A percentile compares a stretch with the other conserved stretches of the same genome.
phyloP scores from a whole-genome alignment of 2,113 vertebrate genomes.

The Gymnobelideus leadbeateri region DNA sequence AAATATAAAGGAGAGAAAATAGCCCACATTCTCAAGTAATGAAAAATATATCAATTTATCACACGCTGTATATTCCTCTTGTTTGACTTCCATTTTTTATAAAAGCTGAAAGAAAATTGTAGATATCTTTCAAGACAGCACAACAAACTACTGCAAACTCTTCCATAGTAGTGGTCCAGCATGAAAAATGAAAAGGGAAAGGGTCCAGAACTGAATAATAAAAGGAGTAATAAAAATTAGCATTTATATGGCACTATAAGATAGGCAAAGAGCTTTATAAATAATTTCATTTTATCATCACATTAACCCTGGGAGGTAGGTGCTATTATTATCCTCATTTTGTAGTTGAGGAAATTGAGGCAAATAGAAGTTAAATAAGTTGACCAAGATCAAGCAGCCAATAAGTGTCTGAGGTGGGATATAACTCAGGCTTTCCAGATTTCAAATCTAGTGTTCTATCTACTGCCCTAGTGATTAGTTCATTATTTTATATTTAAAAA shows the following conservation, averaged over 20 bases:
- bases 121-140: slow-evolving; percentile 66
- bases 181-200: slow-evolving; percentile 53
- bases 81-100: slow-evolving; percentile 76
- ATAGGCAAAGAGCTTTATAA: background rate
- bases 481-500: background rate
- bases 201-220: background rate
- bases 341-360: background rate
- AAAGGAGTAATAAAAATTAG: background rate
- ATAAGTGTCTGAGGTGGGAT: background rate
- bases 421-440: background rate
- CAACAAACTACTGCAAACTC: slow-evolving; percentile 67
- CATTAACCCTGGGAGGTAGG: background rate
- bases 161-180: slow-evolving; percentile 19
- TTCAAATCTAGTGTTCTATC: background rate
- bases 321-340: background rate
- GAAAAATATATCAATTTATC: slow-evolving; percentile 81
- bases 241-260: background rate
- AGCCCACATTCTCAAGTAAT: slow-evolving; percentile 71
- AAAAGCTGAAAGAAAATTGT: slow-evolving; percentile 73
- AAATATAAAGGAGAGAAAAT: slow-evolving; percentile 78
- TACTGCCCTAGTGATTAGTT: background rate
- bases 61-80: slow-evolving; percentile 71
- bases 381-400: background rate
- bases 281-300: background rate
- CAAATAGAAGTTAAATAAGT: background rate